Base-by-base conservation (phyloP, 2,888 invertebrate species). In the Scaeva pyrastri region DNA sequence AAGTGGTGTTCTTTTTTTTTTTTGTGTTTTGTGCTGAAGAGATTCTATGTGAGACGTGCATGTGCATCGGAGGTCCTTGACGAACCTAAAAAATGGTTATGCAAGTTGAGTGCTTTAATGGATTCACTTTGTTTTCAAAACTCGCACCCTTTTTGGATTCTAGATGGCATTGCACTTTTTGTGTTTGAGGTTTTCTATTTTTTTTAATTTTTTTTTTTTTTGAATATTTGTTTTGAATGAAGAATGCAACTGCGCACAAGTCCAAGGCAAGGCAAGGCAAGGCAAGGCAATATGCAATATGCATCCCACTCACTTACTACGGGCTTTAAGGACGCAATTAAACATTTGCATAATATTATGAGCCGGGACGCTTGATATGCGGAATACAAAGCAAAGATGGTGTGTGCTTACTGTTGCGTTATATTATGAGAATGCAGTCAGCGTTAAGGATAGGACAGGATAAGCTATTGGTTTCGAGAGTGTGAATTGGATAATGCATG, bases 61-160 rank as follows among this genome's bases (percentile, higher is more conserved):
- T 77, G 77, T 86, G 77, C 76, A 68, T 76, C 70, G 56, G 52
- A 52, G 71, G 76, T 77, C 73, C 77, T 81, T 62, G 72, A 76
- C 43, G 80, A 71, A 75, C 73, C 81, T 36, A 76, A 81, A 70
- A 81, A 73, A 70, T 66, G 84, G 80, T 62, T 80, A 81, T 81
- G 76, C 72, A 82, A 64, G 86, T 82, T 68, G 66, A 86, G 86
- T 86, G 82, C 77, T 78, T 86, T 86, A 86, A 86, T 86, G 86
- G 86, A 86, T 82, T 82, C 86, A 77, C 77, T 82, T 86, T 82
- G 82, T 78, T 80, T 62, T 55, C 31, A 8, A 14, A 43, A 45
- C 36, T 68, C 31, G 31, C 21, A 58, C 50, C 58, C 26, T 55
- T 66, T 41, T 48, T 31, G 55, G 52, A 21, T 64, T 64, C 64